Conservation (phyloP, 2,888 invertebrate species). For the Corythucha ciliata region DNA sequence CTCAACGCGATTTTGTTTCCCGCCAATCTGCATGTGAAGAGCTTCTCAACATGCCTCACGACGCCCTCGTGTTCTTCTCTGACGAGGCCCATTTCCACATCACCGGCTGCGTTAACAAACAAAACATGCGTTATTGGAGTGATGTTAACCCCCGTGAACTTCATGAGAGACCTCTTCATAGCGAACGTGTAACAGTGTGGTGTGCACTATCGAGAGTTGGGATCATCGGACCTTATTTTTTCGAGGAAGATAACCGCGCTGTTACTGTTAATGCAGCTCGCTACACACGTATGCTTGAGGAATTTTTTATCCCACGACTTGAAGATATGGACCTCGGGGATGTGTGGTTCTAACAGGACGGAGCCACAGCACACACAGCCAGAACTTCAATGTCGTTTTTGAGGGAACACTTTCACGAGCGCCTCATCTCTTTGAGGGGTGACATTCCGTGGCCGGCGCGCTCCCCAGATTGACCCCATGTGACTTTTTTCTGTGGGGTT, state of each 20-base stretch:
- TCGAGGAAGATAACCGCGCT: conserved; percentile 35
- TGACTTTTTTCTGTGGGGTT: not conserved
- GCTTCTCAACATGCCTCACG: not conserved
- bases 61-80: not conserved
- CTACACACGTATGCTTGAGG: conserved; percentile 34
- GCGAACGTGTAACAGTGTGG: conserved; percentile 33
- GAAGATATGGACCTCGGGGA: conserved; percentile 1
- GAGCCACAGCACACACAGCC: not conserved
- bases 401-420: conserved; percentile 3
- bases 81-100: conserved; percentile 21
- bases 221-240: conserved; percentile 35
- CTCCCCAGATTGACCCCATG: not conserved
- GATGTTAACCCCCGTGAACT: conserved; percentile 31
- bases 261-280: conserved; percentile 36
- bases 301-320: not conserved
- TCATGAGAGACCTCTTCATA: conserved; percentile 34
- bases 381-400: not conserved
- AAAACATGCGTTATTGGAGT: conserved; percentile 24
- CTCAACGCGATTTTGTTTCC: not conserved
- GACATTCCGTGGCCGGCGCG: no score
- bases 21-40: not conserved
- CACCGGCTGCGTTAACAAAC: conserved; percentile 14
- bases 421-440: conserved; percentile 3
- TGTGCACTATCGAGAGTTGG: conserved; percentile 29
- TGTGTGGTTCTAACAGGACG: conserved; percentile 4